A percentile compares a stretch with the other conserved stretches of the same genome.
Evolutionary conservation across 2,888 invertebrate genomes (phyloP).

Genomic region (Labia minor): DNA sequence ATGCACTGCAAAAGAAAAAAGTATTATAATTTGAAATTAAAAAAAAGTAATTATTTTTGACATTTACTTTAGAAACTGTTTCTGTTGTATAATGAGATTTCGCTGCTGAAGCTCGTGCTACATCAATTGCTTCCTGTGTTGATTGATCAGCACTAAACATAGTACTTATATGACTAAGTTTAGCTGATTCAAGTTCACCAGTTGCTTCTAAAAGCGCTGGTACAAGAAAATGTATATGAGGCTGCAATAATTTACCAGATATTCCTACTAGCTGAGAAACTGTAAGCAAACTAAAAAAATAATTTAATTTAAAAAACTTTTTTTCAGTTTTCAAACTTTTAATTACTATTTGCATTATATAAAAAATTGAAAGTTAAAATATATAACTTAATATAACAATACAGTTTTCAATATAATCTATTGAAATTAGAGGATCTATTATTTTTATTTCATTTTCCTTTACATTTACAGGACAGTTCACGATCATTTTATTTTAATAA

Average conservation of each 20-base stretch:
- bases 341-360: too few relatives aligned
- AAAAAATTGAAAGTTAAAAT: neutral
- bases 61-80: constrained; percentile 62
- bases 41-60: neutral
- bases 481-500: too few relatives aligned
- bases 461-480: too few relatives aligned
- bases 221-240: constrained; percentile 68
- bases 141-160: constrained; percentile 54
- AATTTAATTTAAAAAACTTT: too few relatives aligned
- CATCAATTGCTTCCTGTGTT: constrained; percentile 66
- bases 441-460: too few relatives aligned
- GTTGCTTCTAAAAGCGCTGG: constrained; percentile 77
- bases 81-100: constrained; percentile 80
- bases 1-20: constrained; percentile 41
- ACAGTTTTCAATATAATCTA: too few relatives aligned
- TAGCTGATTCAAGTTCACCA: constrained; percentile 71
- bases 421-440: too few relatives aligned
- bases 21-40: neutral
- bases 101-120: constrained; percentile 66
- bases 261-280: constrained; percentile 75
- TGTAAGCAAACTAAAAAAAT: constrained; percentile 60
- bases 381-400: neutral
- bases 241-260: constrained; percentile 66
- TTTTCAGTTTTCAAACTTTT: too few relatives aligned
- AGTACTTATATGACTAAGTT: constrained; percentile 69